Base-by-base conservation (phyloP, 1,140 invertebrate genomes). In the Drosophila neocordata region DNA sequence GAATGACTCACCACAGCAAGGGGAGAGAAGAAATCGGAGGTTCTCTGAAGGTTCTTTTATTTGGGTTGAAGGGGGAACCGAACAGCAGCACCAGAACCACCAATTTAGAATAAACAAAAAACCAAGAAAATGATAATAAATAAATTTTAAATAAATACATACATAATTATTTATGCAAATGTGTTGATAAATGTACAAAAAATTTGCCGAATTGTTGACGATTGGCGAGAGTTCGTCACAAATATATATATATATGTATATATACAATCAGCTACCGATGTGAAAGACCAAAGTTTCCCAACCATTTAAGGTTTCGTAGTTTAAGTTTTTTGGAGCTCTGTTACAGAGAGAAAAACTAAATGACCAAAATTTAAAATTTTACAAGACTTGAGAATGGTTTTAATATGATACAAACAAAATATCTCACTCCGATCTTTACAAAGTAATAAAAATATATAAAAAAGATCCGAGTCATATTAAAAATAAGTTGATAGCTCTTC, bases 161-260 rank as follows among this genome's bases (percentile, higher is more conserved):
- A 80, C 83, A 85, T 78, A 87, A 78, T 85, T 87, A 81, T 64
- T 56, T 87, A 85, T 85, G 74, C 81, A 82, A 85, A 85, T 81
- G 53, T 13, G 31, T 44, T 37, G 52, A 67, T 66, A 15, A 31
- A 58, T 38, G 15, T 31, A 20, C 56, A 58, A 37, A 48, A 48
- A 48, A 7, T 48, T 48, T 48, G 38, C 38, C 71, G 62, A 81
- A 58, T 31, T 68, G 51, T 41, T 48, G 11, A 51, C 15, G 13
- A 64, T 34, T 41, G 51, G 35, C 48, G 51, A 53, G 51, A 53
- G 13, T 38, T 20, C 15, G 41, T 48, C 57, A 35, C 18, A 38
- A 37, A 58, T 58, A 38, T 31, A 31, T 31, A 31, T 7, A 6
- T 31, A 31, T 31, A 6, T 31, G 2, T 31, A 31, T 31, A 31